Evolutionary conservation across 1,140 invertebrate genomes (phyloP).

Genomic region (Caenorhabditis remanei): DNA sequence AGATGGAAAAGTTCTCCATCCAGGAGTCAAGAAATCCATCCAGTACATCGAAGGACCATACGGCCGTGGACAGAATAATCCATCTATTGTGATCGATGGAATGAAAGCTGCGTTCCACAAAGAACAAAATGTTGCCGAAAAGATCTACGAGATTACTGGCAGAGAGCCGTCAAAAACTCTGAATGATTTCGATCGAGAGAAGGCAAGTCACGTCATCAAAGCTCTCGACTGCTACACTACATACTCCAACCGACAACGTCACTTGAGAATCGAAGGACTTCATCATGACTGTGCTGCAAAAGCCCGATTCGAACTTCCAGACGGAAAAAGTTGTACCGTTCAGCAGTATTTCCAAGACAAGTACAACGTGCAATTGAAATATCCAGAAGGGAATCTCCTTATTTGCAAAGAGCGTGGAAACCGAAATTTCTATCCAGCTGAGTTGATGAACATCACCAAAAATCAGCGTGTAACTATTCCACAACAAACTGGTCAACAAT

Average conservation of each 20-base stretch:
- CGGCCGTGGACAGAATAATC: slow-evolving; percentile 60
- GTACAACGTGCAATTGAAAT: slow-evolving; percentile 56
- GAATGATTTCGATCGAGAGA: not conserved
- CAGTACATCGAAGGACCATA: slow-evolving; percentile 62
- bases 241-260: slow-evolving; percentile 24
- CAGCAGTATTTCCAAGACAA: slow-evolving; percentile 54
- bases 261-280: slow-evolving; percentile 50
- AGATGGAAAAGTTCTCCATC: slow-evolving; percentile 62
- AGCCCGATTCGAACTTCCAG: slow-evolving; percentile 50
- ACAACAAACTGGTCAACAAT: slow-evolving; percentile 65
- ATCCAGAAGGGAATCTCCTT: slow-evolving; percentile 52
- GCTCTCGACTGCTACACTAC: slow-evolving; percentile 57
- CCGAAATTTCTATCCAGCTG: slow-evolving; percentile 56
- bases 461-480: slow-evolving; percentile 63
- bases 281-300: slow-evolving; percentile 37
- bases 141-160: slow-evolving; percentile 4
- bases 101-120: slow-evolving; percentile 67
- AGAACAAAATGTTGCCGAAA: slow-evolving; percentile 16
- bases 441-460: slow-evolving; percentile 48
- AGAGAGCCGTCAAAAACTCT: not conserved
- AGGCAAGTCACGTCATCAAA: not conserved
- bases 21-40: slow-evolving; percentile 62
- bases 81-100: slow-evolving; percentile 63
- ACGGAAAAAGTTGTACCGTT: slow-evolving; percentile 45
- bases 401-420: slow-evolving; percentile 60